A percentile compares a stretch with the other conserved stretches of the same genome.
These are phyloP conservation scores for Theropithecus gelada DNA, from an alignment of 2,113 vertebrate species.

Conservation along the genomic window DNA sequence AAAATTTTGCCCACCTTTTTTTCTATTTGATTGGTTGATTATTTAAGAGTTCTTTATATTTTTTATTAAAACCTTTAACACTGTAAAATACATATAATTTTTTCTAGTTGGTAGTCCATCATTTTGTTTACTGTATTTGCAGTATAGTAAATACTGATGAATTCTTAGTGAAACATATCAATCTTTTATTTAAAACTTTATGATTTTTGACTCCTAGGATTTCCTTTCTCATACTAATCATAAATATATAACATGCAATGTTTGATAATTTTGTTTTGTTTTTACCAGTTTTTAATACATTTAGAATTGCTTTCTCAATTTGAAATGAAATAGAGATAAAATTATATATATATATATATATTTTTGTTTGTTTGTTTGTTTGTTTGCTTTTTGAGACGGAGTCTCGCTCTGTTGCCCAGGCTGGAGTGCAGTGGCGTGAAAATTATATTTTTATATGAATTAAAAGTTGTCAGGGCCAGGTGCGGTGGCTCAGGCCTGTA, in stretches of 20 bases:
- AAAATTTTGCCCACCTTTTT: background rate
- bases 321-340: background rate
- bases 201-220: background rate
- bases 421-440: background rate
- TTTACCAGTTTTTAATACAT: background rate
- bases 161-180: background rate
- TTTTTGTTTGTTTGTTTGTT: too few species aligned
- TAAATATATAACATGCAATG: background rate
- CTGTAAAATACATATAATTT: background rate
- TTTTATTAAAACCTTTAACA: background rate
- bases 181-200: background rate
- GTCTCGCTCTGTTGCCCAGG: too few species aligned
- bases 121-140: background rate
- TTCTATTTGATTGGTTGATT: background rate
- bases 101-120: background rate
- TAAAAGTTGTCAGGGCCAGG: background rate
- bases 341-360: too few species aligned
- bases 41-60: background rate
- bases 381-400: too few species aligned
- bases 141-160: background rate
- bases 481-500: accelerated
- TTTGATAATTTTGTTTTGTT: background rate
- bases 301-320: background rate
- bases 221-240: background rate
- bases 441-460: background rate